Evolutionary conservation across 2,888 invertebrate species (phyloP).

Genomic region (Trissolcus brochymenae): DNA sequence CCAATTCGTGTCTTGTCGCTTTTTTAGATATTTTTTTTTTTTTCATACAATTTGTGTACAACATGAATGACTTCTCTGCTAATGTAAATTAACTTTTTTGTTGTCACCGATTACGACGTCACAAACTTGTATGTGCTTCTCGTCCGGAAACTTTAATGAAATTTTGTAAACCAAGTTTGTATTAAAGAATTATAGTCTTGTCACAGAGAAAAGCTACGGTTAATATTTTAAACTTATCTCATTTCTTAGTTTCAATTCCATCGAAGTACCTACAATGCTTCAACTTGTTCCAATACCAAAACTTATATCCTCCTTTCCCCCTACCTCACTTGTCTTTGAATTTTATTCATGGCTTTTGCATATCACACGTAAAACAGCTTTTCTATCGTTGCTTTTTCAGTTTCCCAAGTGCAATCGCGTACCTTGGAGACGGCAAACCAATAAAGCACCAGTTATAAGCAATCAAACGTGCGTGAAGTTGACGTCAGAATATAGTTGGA

Average conservation of each 20-base stretch:
- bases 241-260: conserved; percentile 27
- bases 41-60: not conserved
- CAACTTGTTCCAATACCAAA: conserved; percentile 17
- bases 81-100: conserved; percentile 21
- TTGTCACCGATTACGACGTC: conserved; percentile 5
- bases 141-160: conserved; percentile 32
- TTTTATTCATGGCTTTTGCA: conserved; percentile 22
- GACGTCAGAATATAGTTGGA: conserved; percentile 11
- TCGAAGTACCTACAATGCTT: conserved; percentile 9
- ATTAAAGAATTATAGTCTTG: conserved; percentile 31
- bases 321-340: not conserved
- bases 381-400: conserved; percentile 9
- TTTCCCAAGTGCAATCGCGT: conserved; percentile 9
- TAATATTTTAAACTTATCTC: conserved; percentile 44
- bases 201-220: conserved; percentile 10
- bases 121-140: conserved; percentile 20
- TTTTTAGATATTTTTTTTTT: too few species aligned
- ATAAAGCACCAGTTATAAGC: conserved; percentile 11
- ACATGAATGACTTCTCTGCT: conserved; percentile 7
- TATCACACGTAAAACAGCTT: conserved; percentile 13
- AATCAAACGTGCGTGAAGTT: conserved; percentile 14
- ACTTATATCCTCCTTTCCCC: conserved; percentile 4
- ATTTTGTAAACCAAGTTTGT: conserved; percentile 19
- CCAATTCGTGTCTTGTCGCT: too few species aligned
- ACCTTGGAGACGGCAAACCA: conserved; percentile 16